These are phyloP conservation scores for Azemiops feae DNA, from an alignment of 2,113 vertebrate genomes.

Conservation along the genomic window DNA sequence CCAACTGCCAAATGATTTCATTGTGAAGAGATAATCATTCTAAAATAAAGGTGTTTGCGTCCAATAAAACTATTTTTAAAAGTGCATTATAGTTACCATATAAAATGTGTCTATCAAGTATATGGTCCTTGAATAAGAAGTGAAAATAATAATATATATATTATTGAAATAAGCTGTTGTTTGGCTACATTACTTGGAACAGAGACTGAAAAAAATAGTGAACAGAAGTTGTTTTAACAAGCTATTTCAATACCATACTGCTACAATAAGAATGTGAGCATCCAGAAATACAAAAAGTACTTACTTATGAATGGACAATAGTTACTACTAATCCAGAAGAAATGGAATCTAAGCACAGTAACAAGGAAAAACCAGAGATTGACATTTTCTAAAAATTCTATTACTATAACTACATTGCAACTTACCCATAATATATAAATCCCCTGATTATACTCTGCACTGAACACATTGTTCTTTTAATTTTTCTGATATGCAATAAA, in stretches of 20 bases:
- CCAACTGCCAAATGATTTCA: background rate
- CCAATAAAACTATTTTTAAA: background rate
- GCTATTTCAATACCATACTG: conserved; percentile 26
- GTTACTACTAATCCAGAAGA: background rate
- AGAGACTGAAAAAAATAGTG: background rate
- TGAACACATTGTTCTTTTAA: conserved; percentile 76
- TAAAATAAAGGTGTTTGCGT: background rate
- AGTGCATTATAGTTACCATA: accelerated
- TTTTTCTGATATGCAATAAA: conserved; percentile 72
- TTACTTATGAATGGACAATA: conserved; percentile 31
- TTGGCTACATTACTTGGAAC: background rate
- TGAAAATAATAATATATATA: background rate
- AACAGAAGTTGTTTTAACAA: background rate
- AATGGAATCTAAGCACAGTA: conserved; percentile 15
- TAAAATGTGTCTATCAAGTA: background rate
- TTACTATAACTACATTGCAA: conserved; percentile 64
- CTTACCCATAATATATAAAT: conserved; percentile 75
- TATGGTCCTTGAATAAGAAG: accelerated
- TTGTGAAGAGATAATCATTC: conserved; percentile 2
- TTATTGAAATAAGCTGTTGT: background rate
- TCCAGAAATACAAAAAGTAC: conserved; percentile 26
- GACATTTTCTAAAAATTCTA: conserved; percentile 50
- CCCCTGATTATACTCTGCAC: conserved; percentile 73
- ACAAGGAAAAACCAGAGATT: conserved; percentile 35
- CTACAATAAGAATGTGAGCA: conserved; percentile 29